Evolutionary conservation across 2,888 invertebrate species (phyloP).

Genomic region (Therioaphis trifolii): DNA sequence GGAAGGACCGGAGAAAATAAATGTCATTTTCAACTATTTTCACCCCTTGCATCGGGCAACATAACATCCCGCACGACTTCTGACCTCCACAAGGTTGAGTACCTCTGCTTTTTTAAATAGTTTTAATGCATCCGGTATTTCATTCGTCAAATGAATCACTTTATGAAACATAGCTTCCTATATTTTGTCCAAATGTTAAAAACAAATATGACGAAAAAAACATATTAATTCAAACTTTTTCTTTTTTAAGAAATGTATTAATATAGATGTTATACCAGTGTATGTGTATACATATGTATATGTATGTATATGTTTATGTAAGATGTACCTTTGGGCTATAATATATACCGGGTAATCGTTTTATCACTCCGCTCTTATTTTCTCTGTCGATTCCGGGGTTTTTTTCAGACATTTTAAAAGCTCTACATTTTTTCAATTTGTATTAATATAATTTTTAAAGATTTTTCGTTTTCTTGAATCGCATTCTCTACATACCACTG

Average conservation of each 20-base stretch:
- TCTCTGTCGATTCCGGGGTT: no score
- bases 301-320: no score
- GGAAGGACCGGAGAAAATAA: conserved; percentile 54
- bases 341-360: no score
- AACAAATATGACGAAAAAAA: not conserved
- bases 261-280: not conserved
- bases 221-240: conserved; percentile 14
- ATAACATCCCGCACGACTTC: conserved; percentile 54
- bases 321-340: no score
- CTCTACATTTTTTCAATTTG: no score
- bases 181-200: not conserved
- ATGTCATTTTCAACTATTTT: conserved; percentile 62
- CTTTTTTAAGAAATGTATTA: conserved; percentile 5
- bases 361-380: no score
- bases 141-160: conserved; percentile 49
- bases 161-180: not conserved
- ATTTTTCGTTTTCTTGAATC: no score
- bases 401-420: no score
- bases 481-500: no score
- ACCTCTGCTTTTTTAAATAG: conserved; percentile 52
- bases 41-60: conserved; percentile 16
- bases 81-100: conserved; percentile 38
- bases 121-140: conserved; percentile 54
- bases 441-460: no score
- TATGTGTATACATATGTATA: no score